Percentiles rank a stretch among this genome's conserved stretches.
These are phyloP conservation scores for Microtus pennsylvanicus DNA, from an alignment of 2,113 vertebrate species.

Conservation along the genomic window DNA sequence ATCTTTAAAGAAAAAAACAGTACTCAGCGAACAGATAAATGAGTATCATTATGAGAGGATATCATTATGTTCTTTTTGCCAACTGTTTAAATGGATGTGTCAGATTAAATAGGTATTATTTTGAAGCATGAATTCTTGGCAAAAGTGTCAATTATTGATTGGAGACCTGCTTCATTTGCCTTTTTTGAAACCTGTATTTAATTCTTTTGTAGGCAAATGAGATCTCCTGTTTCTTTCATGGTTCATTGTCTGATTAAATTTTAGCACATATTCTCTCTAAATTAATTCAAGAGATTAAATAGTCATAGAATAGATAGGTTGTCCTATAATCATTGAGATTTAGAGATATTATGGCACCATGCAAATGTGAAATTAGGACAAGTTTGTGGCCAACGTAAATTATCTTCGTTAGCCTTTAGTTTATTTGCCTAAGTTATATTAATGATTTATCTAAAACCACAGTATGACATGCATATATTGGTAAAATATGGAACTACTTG, in stretches of 20 bases:
- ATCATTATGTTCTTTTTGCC: background rate
- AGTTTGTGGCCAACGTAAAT: background rate
- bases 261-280: background rate
- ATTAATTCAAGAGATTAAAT: background rate
- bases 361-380: background rate
- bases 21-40: background rate
- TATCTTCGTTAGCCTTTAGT: background rate
- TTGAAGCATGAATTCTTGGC: background rate
- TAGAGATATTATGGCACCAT: background rate
- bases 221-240: background rate
- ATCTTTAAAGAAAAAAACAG: background rate
- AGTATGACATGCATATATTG: background rate
- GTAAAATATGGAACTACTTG: background rate
- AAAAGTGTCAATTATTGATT: background rate
- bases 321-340: background rate
- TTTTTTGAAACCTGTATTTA: background rate
- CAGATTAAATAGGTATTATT: background rate
- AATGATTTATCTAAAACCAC: background rate
- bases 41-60: background rate
- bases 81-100: background rate
- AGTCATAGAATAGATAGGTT: background rate
- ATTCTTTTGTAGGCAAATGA: background rate
- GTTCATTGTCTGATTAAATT: background rate
- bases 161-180: background rate
- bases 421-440: background rate